Conservation (phyloP, 2,113 vertebrate species). For the Pangasianodon gigas region DNA sequence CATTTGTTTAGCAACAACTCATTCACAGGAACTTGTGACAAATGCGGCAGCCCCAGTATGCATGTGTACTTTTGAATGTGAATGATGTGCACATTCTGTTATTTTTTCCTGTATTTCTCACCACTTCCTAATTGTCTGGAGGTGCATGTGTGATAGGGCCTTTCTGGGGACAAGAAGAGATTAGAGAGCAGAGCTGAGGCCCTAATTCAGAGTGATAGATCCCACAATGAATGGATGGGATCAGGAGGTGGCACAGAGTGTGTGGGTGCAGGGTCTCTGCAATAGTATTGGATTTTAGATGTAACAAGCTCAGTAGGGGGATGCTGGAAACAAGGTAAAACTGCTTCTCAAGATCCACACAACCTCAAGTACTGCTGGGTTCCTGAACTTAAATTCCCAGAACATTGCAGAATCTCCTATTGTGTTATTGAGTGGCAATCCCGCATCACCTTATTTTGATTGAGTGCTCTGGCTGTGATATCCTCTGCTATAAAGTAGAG, state of each 20-base stretch:
- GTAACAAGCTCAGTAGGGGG: neutral
- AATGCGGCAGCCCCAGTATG: neutral
- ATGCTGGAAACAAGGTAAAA: constrained; percentile 12
- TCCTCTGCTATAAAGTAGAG: neutral
- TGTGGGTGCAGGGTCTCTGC: neutral
- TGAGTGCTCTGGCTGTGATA: neutral
- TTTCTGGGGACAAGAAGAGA: constrained; percentile 79
- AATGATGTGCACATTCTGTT: neutral
- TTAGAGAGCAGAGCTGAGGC: constrained; percentile 61
- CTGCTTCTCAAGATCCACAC: neutral
- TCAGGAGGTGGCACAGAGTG: neutral
- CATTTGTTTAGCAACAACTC: constrained; percentile 1
- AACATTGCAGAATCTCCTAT: constrained; percentile 1
- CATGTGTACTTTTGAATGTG: neutral
- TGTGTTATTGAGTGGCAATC: constrained; percentile 25
- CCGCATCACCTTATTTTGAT: constrained; percentile 21
- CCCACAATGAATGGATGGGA: neutral
- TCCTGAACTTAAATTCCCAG: constrained; percentile 28
- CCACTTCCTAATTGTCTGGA: constrained; percentile 52
- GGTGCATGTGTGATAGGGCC: constrained; percentile 77
- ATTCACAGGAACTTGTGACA: neutral
- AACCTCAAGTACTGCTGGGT: neutral
- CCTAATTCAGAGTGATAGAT: constrained; percentile 52
- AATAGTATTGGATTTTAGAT: constrained; percentile 32
- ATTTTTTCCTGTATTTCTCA: constrained; percentile 19